Conservation (phyloP, 2,888 invertebrate species). For the Acleris cristana region DNA sequence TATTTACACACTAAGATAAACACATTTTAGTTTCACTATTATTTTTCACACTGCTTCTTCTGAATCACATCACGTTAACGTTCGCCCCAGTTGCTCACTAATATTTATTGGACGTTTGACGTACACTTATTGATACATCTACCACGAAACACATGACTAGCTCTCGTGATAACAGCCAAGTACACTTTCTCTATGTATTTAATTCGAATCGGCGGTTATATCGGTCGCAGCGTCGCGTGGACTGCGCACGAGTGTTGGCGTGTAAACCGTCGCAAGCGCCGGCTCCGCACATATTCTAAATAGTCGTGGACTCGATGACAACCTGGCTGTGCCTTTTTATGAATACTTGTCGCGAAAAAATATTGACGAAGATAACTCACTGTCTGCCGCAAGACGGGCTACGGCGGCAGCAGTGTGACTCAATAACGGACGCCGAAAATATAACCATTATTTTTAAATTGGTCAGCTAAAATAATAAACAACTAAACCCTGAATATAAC, state of each 20-base stretch:
- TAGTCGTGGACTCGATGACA: conserved; percentile 58
- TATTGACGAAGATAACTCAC: conserved; percentile 54
- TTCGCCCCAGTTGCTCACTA: conserved; percentile 1
- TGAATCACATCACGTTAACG: conserved; percentile 6
- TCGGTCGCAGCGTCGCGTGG: conserved; percentile 66
- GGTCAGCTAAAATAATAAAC: conserved; percentile 32
- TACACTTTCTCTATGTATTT: conserved; percentile 66
- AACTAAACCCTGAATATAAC: conserved; percentile 3
- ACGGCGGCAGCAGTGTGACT: conserved; percentile 40
- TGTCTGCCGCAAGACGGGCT: conserved; percentile 45
- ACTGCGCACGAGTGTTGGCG: conserved; percentile 72
- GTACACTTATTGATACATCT: conserved; percentile 6
- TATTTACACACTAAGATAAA: conserved; percentile 6
- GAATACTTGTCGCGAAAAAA: conserved; percentile 46
- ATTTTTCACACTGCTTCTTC: conserved; percentile 1
- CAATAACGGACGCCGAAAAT: conserved; percentile 36
- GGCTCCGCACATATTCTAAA: conserved; percentile 47
- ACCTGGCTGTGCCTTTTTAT: conserved; percentile 51
- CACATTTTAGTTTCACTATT: conserved; percentile 8
- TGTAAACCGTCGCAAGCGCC: conserved; percentile 59
- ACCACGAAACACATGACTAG: conserved; percentile 26
- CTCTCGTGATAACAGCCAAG: conserved; percentile 45
- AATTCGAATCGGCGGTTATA: conserved; percentile 75
- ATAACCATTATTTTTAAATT: conserved; percentile 33
- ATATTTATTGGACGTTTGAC: conserved; percentile 12